Conservation (phyloP, 2,113 vertebrate genomes). For the Grammomys dolichurus region DNA sequence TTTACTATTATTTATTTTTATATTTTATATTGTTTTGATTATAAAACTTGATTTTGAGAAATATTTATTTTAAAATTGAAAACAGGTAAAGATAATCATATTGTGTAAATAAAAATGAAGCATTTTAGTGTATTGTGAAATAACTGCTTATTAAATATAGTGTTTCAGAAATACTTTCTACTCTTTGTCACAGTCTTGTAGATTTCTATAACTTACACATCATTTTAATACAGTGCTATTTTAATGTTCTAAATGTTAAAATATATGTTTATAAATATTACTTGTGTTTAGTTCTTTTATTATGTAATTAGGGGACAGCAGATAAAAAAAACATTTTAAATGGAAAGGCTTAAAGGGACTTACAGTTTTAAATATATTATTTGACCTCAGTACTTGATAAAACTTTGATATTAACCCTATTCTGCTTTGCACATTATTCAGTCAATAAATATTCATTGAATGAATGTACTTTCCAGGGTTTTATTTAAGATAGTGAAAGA, state of each 20-base stretch:
- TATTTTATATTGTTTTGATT: neutral
- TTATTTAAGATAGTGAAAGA: neutral
- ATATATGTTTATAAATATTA: neutral
- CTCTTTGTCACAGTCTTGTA: neutral
- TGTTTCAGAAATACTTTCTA: neutral
- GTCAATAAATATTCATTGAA: constrained; percentile 2
- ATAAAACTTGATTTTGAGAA: neutral
- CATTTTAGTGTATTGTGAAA: neutral
- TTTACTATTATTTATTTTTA: neutral
- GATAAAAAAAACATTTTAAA: neutral
- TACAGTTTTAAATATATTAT: neutral
- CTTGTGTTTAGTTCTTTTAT: neutral
- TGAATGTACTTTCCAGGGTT: neutral
- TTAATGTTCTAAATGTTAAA: neutral
- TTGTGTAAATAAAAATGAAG: neutral
- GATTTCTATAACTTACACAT: neutral
- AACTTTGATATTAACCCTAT: constrained; percentile 11
- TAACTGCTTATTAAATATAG: neutral
- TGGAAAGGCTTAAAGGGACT: neutral
- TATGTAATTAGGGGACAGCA: neutral
- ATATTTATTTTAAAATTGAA: neutral
- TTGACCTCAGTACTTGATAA: neutral
- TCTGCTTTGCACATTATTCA: neutral
- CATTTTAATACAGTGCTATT: neutral
- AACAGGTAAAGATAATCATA: neutral